Base-by-base conservation (phyloP, 1,140 invertebrate genomes). In the Leptinotarsa texana region DNA sequence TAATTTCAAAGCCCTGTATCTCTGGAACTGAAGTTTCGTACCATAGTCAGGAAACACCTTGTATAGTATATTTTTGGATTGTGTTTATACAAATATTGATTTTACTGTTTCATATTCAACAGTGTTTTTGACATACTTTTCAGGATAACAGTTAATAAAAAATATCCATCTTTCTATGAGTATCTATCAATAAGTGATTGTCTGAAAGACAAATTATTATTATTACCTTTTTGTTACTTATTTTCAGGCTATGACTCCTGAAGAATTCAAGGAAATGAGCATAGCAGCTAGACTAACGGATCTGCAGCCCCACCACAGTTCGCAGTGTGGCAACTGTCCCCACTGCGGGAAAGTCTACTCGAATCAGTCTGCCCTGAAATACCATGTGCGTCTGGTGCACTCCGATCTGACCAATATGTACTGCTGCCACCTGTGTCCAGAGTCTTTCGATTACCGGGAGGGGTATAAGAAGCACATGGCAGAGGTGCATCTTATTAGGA, bases 321-420 rank as follows among this genome's bases (percentile, higher is more conserved):
- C 88, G 4, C 89, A 89, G 18, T 89, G 88, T 78, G 89, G 89
- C 1, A 89, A 89, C 77, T 92, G 91, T 82, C 91, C 91, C 13
- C 91, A 92, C 82, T 92, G 90, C 78, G 89, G 89, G 69, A 88
- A 90, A 80, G 75, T 70, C 8, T 85, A 84, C 70, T 84, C 84
- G 4, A 92, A 91, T 82, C 90, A 91, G 81, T 91, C 90, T 17
- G 89, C 91, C 33, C 84, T 91, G 49, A 92, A 91, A 82, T 91
- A 92, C 82, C 91, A 92, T 80, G 91, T 92, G 48, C 87, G 90
- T 73, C 86, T 92, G 80, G 89, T 92, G 85, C 91, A 92, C 83
- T 91, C 90, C 22, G 90, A 91, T 83, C 82, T 91, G 76, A 89
- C 88, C 48, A 90, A 91, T 80, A 86, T 89, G 79, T 86, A 90